These are phyloP conservation scores for Pipistrellus pygmaeus DNA, from an alignment of 2,797 vertebrate species.

Conservation along the genomic window DNA sequence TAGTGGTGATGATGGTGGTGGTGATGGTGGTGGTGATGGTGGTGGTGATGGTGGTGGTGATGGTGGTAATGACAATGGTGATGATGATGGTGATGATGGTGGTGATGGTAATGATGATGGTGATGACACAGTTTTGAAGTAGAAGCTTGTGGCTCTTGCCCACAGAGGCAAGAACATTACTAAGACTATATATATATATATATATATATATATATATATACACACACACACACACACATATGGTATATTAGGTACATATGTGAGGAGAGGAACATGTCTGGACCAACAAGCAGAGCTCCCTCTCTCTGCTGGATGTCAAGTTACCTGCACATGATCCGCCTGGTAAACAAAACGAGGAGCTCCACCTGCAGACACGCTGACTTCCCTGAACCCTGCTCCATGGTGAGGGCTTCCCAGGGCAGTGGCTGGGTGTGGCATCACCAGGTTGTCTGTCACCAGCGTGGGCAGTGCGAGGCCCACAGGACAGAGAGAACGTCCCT, in stretches of 20 bases:
- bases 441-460: no score
- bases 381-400: background rate
- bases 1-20: accelerated
- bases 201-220: background rate
- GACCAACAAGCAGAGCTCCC: background rate
- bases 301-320: background rate
- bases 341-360: background rate
- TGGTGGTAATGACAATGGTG: accelerated
- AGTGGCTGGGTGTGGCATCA: no score
- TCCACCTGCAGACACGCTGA: background rate
- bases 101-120: background rate
- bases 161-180: background rate
- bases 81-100: background rate
- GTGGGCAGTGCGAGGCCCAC: no score
- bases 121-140: background rate
- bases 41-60: accelerated
- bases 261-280: background rate
- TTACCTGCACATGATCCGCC: background rate
- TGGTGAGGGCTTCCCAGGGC: background rate
- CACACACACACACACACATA: no score
- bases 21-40: accelerated
- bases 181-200: background rate
- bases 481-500: no score
- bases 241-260: background rate
- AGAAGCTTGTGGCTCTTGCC: background rate